Percentiles rank a stretch among this genome's conserved stretches.
These are phyloP conservation scores for Lamproptera curius DNA, from an alignment of 2,888 invertebrate species.

Conservation along the genomic window DNA sequence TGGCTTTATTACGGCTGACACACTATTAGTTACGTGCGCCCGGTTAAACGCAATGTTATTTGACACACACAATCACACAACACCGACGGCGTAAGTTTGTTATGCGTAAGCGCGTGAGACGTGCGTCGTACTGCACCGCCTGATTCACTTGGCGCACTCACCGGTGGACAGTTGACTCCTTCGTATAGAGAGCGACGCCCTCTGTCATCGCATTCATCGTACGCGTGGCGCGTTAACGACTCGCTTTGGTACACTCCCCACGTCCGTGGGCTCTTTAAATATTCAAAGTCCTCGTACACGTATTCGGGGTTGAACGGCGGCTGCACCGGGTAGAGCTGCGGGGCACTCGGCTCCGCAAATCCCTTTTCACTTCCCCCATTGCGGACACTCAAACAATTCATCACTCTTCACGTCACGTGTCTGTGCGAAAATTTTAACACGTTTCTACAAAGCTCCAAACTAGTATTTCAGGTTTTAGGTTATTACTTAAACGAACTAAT, in stretches of 20 bases:
- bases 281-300: conserved; percentile 39
- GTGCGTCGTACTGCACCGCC: conserved; percentile 49
- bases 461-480: too few species aligned
- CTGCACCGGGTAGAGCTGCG: conserved; percentile 53
- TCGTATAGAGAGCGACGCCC: conserved; percentile 65
- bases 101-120: conserved; percentile 43
- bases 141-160: conserved; percentile 63
- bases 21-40: conserved; percentile 19
- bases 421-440: conserved; percentile 20
- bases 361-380: conserved; percentile 43
- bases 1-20: conserved; percentile 12
- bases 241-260: conserved; percentile 41
- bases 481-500: background rate
- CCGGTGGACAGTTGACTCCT: conserved; percentile 67
- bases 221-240: conserved; percentile 35
- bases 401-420: conserved; percentile 30
- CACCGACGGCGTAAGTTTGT: conserved; percentile 26
- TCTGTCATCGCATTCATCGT: conserved; percentile 44
- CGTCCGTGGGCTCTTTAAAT: conserved; percentile 31
- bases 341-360: conserved; percentile 46
- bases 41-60: conserved; percentile 27
- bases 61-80: conserved; percentile 33
- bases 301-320: conserved; percentile 66
- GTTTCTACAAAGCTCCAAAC: too few species aligned
- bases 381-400: conserved; percentile 61